Evolutionary conservation across 2,113 vertebrate genomes (phyloP), one percentile per base, ranked within the genome.

Genomic region (Sorex fumeus): DNA sequence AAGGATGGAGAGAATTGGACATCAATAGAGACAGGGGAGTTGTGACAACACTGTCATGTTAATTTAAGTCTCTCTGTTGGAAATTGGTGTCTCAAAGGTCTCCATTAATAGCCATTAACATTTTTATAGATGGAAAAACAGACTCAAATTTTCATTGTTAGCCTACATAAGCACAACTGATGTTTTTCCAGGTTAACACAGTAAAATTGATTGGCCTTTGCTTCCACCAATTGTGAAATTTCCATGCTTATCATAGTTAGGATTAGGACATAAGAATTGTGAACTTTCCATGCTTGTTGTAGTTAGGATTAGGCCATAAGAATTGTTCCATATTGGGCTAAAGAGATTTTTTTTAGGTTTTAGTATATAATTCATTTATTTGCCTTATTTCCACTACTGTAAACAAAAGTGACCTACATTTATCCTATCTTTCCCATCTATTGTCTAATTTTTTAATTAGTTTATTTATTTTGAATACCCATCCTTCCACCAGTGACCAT

Each of bases 61-160:
- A 23, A 4, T 60, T 60, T 60, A 23, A 60, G 21, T 21, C 57
- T 60, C 16, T 60, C 23, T 60, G 23, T 60, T 60, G 18, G 21
- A 60, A 60, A 60, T 60, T 60, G 19, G 21, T 60, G 53, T 60
- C 57, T 23, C 5, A 23, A 23, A 60, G 19, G 4, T 60, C 4
- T 60, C 19, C 18, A 60, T 60, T 60, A 60, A 23, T 60, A 60
- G 21, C 57, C 57, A 60, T 60, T 27, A 40, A 8, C 64, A 43
- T 57, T 89, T 85, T 90, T 78, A 71, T 5, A 78, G 19, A 3
- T 75, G 36, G 69, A 75, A 62, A 82, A 64, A 70, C 5, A 80
- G 25, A n/a, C 6, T 76, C 40, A 64, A 30, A 75, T 84, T 74
- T 57, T 70, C n/a, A 57, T 74, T 91, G 88, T 47, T 62, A 60